These are phyloP conservation scores for Hippoglossus stenolepis DNA, from an alignment of 2,113 vertebrate species.

Conservation along the genomic window DNA sequence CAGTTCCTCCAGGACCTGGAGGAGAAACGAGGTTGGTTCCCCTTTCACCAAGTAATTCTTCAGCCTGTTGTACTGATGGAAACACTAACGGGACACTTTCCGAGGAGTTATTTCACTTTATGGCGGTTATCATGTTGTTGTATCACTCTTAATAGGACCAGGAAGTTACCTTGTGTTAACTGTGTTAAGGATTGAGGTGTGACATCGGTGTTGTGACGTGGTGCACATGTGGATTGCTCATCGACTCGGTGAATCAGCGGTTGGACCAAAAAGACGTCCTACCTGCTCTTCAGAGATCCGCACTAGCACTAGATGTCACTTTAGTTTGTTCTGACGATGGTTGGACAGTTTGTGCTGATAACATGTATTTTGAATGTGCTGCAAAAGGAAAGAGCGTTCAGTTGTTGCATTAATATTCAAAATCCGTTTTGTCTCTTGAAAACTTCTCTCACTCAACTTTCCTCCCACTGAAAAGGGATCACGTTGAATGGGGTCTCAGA, in stretches of 20 bases:
- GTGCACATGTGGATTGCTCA: constrained; percentile 36
- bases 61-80: not conserved
- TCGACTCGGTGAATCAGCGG: constrained; percentile 27
- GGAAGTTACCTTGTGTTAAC: not conserved
- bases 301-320: too few species aligned
- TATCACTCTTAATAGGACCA: not conserved
- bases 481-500: too few species aligned
- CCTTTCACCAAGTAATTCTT: not conserved
- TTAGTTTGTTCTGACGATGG: too few species aligned
- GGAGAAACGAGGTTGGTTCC: constrained; percentile 83
- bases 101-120: not conserved
- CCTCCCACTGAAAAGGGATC: not conserved
- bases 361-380: not conserved
- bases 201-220: constrained; percentile 25
- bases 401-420: too few species aligned
- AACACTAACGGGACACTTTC: too few species aligned
- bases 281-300: constrained; percentile 31
- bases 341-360: too few species aligned
- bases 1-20: constrained; percentile 83
- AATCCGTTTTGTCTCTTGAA: too few species aligned
- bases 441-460: too few species aligned
- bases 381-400: too few species aligned
- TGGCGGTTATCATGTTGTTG: accelerated
- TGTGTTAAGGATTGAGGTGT: not conserved
- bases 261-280: constrained; percentile 29